Base-by-base conservation (phyloP, 1,140 invertebrate genomes). In the Drosophila azteca region DNA sequence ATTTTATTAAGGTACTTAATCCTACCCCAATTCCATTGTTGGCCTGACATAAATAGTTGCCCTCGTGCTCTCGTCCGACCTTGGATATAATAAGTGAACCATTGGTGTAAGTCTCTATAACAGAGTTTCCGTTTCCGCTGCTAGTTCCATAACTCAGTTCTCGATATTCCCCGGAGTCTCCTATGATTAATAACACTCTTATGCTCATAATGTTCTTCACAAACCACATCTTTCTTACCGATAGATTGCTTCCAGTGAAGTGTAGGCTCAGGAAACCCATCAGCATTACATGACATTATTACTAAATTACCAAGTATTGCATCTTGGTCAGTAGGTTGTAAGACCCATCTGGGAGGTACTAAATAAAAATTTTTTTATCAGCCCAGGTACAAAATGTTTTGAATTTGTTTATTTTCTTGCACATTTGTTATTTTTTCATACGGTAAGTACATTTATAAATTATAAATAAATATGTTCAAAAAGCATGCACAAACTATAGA, bases 321-420 rank as follows among this genome's bases (percentile, higher is more conserved):
- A 53, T 95, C 94, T 17, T 95, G 93, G 91, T 97, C 95, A 80
- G 94, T 94, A 2, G 96, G 96, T 79, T 96, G 96, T 64, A 94
- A 93, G 17, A 94, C 93, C 97, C 97, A 98, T 6, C 95, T 94
- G 0, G 97, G 97, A 39, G 96, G 95, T 52, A 98, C 97, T 96
- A 53, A 55, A 72, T 68, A 31, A 53, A 41, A 49, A 79, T 79
- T 22, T 11, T 11, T 62, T 35, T 35, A 35, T 35, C 11, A 35
- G 31, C 31, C 11, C 11, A 3, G 3, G 9, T 11, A 35, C 1
- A 11, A 3, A 35, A 35, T 11, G 3, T 0, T 35, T 3, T 3
- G 3, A 35, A 4, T 11, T 11, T 3, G 3, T 35, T 3, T 35
- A 35, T 11, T 35, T 11, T 35, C 9, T 11, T 35, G 9, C 31